Base-by-base conservation (phyloP, 2,113 vertebrate species). In the Alectura lathami region DNA sequence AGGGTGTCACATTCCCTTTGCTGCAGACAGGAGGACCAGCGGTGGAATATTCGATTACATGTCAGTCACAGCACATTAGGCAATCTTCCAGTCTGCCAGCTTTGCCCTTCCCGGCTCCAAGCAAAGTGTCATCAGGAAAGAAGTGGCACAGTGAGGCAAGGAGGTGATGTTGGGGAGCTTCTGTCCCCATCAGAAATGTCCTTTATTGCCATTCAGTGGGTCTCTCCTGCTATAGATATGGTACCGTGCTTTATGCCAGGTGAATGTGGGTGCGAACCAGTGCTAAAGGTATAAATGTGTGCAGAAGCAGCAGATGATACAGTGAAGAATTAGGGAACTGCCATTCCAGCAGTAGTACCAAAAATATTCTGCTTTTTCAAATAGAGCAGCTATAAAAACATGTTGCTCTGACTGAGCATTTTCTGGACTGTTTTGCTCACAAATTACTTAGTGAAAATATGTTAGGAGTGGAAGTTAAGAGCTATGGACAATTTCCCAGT, bases 21-120 rank as follows among this genome's bases (percentile, higher is more conserved):
- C 94, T 51, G 7, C 62, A 47, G 68, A 96, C 91, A 94, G 17
- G 95, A 86, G 84, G 95, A 94, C 94, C 96, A 93, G 95, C 80
- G 91, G 95, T 91, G 96, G 93, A 94, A 94, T 97, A 96, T 96
- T 96, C 91, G 88, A 94, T 97, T 96, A 92, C 89, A 94, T 45
- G 92, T 97, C 95, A 96, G 95, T 97, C 96, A 96, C 91, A 97
- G 94, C 94, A 94, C 92, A 95, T 97, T 96, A 96, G 96, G 95
- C 94, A 96, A 96, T 96, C 96, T 97, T 97, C 95, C 93, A 96
- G 96, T 92, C 89, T 96, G 91, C 94, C 94, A 95, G 94, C 82
- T 97, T 92, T 95, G 93, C 93, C 95, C 89, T 94, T 92, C 92
- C 96, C 94, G 89, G 90, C 91, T 95, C 89, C 73, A 4, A 96